phyloP scores from a whole-genome alignment of 2,888 invertebrate genomes.

The Caenorhabditis virilis region DNA sequence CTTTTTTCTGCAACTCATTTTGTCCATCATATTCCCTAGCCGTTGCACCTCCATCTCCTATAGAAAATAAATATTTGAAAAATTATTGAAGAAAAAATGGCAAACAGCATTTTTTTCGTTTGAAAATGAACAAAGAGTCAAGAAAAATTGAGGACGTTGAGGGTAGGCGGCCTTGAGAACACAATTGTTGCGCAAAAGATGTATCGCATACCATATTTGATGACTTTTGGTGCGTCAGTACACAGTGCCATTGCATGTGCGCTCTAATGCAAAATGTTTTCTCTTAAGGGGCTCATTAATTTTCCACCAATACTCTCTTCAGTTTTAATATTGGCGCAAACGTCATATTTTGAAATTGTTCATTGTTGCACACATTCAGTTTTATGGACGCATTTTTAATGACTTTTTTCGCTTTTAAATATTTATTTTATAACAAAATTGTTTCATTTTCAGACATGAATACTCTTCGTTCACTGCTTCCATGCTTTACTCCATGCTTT shows the following conservation, averaged over 20 bases:
- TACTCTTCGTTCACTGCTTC: slow-evolving; percentile 7
- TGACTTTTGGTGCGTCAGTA: too few species aligned
- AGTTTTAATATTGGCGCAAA: neutral
- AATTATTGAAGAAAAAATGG: neutral
- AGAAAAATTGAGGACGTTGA: neutral
- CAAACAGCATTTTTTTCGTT: neutral
- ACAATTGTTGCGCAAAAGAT: neutral
- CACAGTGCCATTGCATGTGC: too few species aligned
- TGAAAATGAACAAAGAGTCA: neutral
- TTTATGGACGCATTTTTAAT: neutral
- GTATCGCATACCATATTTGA: too few species aligned
- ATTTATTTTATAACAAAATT: neutral
- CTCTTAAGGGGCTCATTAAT: neutral
- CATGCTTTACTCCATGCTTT: slow-evolving; percentile 43
- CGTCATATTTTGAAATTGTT: neutral
- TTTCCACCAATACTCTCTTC: neutral
- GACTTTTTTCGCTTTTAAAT: neutral
- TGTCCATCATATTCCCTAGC: slow-evolving; percentile 24
- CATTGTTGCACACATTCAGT: too few species aligned
- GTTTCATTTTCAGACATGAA: slow-evolving; percentile 29
- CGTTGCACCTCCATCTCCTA: slow-evolving; percentile 8
- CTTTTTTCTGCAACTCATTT: slow-evolving; percentile 11
- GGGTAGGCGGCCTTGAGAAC: too few species aligned
- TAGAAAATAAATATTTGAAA: slow-evolving; percentile 7
- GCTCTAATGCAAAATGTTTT: slow-evolving; percentile 1